Evolutionary conservation across 2,888 invertebrate genomes (phyloP).

Genomic region (Eumerus sabulonum): DNA sequence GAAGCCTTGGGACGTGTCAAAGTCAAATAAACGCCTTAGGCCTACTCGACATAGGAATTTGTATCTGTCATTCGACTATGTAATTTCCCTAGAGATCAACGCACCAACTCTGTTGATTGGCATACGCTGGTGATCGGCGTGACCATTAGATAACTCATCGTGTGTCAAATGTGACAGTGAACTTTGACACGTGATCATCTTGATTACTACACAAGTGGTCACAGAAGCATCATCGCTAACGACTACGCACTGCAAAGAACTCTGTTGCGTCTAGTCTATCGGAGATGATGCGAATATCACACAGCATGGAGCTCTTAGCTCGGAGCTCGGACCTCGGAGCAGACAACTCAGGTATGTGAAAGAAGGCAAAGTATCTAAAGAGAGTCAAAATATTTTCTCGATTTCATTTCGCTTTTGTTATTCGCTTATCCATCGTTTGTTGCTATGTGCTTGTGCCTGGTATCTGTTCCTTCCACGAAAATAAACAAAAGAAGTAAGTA

Average conservation of each 20-base stretch:
- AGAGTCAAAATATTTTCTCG: not conserved
- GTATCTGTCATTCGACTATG: slow-evolving; percentile 26
- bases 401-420: slow-evolving; percentile 29
- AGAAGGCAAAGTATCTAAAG: not conserved
- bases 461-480: slow-evolving; percentile 29
- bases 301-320: no score
- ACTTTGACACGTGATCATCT: slow-evolving; percentile 24
- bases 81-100: slow-evolving; percentile 45
- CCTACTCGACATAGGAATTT: no score
- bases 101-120: slow-evolving; percentile 40
- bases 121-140: not conserved
- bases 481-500: slow-evolving; percentile 25
- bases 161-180: slow-evolving; percentile 42
- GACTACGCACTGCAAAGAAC: slow-evolving; percentile 4
- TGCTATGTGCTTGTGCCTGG: slow-evolving; percentile 16
- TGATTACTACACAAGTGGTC: no score
- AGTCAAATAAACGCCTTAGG: slow-evolving; percentile 49
- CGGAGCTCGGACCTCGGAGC: no score
- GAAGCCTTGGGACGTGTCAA: slow-evolving; percentile 60
- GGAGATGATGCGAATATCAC: no score
- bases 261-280: no score
- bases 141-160: slow-evolving; percentile 11
- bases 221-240: no score
- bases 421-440: slow-evolving; percentile 40
- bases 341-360: not conserved